phyloP scores from a whole-genome alignment of 1,140 invertebrate genomes.

The Nixonia krombeini region DNA sequence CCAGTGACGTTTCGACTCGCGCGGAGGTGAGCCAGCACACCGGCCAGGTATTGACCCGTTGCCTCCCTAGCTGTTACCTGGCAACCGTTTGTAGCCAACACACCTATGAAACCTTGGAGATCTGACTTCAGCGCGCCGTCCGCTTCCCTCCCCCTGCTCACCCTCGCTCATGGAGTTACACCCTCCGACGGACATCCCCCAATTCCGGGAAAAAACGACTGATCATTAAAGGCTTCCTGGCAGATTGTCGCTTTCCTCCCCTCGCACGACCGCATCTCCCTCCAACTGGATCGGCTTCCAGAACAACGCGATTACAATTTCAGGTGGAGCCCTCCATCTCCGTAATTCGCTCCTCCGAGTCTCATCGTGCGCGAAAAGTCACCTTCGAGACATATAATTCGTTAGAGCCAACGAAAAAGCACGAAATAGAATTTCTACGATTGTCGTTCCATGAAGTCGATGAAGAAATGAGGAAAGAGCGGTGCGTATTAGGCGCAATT shows the following conservation, averaged over 20 bases:
- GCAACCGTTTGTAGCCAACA: conserved; percentile 66
- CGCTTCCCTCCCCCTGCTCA: conserved; percentile 25
- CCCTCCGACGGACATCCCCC: conserved; percentile 57
- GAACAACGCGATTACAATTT: too few relatives aligned
- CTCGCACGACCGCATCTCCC: conserved; percentile 21
- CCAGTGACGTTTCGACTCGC: conserved; percentile 60
- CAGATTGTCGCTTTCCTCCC: conserved; percentile 56
- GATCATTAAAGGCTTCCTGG: conserved; percentile 61
- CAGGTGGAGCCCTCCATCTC: too few relatives aligned
- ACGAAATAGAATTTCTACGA: too few relatives aligned
- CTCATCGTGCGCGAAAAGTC: too few relatives aligned
- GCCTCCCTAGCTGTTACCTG: conserved; percentile 59
- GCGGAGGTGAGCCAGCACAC: conserved; percentile 59
- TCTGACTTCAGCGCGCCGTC: conserved; percentile 55
- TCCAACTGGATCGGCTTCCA: too few relatives aligned
- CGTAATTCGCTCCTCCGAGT: too few relatives aligned
- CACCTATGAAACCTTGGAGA: conserved; percentile 67
- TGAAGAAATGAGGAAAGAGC: conserved; percentile 9
- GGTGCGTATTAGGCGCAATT: too few relatives aligned
- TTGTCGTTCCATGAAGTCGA: too few relatives aligned
- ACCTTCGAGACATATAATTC: too few relatives aligned
- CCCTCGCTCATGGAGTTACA: too few relatives aligned
- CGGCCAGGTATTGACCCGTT: conserved; percentile 67
- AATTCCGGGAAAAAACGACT: conserved; percentile 59
- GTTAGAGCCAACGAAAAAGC: too few relatives aligned